Conservation (phyloP, 2,888 invertebrate species). For the Monopis laevigella region DNA sequence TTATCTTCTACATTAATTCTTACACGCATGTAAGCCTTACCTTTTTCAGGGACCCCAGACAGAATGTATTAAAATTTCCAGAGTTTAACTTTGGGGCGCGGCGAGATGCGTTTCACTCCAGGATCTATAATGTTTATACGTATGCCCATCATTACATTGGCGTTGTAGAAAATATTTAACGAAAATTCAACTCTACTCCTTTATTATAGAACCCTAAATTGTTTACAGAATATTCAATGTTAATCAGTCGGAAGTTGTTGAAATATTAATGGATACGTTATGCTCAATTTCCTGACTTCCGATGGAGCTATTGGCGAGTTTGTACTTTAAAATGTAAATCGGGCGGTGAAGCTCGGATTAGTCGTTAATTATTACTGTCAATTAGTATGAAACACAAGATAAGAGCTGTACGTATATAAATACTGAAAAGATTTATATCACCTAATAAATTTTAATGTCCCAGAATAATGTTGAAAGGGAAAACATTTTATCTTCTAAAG, state of each 20-base stretch:
- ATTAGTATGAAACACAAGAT: constrained; percentile 8
- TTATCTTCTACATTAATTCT: constrained; percentile 10
- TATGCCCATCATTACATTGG: constrained; percentile 27
- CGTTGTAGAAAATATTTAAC: constrained; percentile 24
- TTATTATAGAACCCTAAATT: neutral
- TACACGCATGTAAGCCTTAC: constrained; percentile 28
- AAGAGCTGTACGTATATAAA: constrained; percentile 4
- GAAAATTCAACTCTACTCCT: constrained; percentile 25
- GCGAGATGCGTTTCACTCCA: constrained; percentile 38
- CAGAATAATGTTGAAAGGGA: too few relatives aligned
- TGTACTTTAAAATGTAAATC: constrained; percentile 30
- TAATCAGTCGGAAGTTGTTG: constrained; percentile 56
- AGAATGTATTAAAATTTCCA: constrained; percentile 52
- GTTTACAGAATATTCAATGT: constrained; percentile 23
- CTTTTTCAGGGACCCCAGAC: constrained; percentile 28
- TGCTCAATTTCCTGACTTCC: constrained; percentile 63
- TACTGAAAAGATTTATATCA: too few relatives aligned
- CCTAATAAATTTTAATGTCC: too few relatives aligned
- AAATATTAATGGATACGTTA: constrained; percentile 60
- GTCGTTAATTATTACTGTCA: constrained; percentile 8
- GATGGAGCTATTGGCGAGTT: constrained; percentile 44
- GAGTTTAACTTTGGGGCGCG: constrained; percentile 47
- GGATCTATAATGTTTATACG: constrained; percentile 26
- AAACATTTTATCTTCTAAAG: too few relatives aligned
- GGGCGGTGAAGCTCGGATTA: constrained; percentile 12